Evolutionary conservation across 2,113 vertebrate species (phyloP).

Genomic region (Dolichotis patagonum): DNA sequence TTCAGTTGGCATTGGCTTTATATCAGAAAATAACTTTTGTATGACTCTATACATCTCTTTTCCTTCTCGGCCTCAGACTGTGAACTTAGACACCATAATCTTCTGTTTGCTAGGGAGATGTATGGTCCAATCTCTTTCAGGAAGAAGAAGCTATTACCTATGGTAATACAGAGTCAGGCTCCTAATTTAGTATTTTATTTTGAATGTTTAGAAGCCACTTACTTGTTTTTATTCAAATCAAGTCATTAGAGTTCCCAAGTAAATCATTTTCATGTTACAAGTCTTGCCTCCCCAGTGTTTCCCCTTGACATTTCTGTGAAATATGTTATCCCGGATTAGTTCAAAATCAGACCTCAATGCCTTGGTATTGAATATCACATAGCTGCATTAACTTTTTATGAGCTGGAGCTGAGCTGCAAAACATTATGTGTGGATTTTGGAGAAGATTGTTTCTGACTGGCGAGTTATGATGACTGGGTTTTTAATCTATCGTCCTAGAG

Average conservation of each 20-base stretch:
- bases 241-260: slow-evolving; percentile 79
- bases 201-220: slow-evolving; percentile 74
- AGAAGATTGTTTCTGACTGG: slow-evolving; percentile 80
- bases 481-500: slow-evolving; percentile 69
- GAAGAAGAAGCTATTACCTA: slow-evolving; percentile 38
- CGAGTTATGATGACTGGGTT: slow-evolving; percentile 77
- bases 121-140: not conserved
- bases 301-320: slow-evolving; percentile 83
- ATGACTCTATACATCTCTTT: not conserved
- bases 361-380: slow-evolving; percentile 83
- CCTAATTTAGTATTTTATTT: slow-evolving; percentile 75
- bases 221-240: slow-evolving; percentile 81
- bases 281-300: slow-evolving; percentile 73
- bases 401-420: slow-evolving; percentile 69
- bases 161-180: slow-evolving; percentile 48
- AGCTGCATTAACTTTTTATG: slow-evolving; percentile 81
- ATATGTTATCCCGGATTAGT: slow-evolving; percentile 81
- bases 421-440: slow-evolving; percentile 76
- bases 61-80: not conserved
- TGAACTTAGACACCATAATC: not conserved
- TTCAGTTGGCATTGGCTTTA: not conserved
- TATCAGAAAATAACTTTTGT: not conserved
- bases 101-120: not conserved
- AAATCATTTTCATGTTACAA: slow-evolving; percentile 79
- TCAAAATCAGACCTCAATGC: slow-evolving; percentile 72